These are phyloP conservation scores for Lepus timidus DNA, from an alignment of 2,113 vertebrate genomes.

Conservation along the genomic window DNA sequence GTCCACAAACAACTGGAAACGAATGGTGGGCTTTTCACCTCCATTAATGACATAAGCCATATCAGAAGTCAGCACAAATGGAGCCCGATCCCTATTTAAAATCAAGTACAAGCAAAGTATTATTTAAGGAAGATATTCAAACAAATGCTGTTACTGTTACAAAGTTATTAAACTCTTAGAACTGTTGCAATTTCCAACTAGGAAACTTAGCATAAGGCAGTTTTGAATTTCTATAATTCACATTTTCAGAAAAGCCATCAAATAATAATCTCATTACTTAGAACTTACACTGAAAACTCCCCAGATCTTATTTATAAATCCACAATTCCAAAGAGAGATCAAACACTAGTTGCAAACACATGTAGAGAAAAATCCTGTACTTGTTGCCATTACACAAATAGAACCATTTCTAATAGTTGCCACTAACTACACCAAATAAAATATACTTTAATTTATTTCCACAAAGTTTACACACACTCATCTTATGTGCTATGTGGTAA, in stretches of 20 bases:
- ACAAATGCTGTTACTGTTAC: not conserved
- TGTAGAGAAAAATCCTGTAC: conserved; percentile 7
- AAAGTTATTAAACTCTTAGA: conserved; percentile 28
- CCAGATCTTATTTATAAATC: conserved; percentile 49
- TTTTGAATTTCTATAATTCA: conserved; percentile 41
- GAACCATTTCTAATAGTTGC: conserved; percentile 45
- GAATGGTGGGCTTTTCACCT: conserved; percentile 97
- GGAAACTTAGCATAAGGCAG: not conserved
- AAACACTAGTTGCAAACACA: conserved; percentile 20
- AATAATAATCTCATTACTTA: conserved; percentile 48
- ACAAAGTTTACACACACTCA: not conserved
- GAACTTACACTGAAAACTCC: conserved; percentile 40
- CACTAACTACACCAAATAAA: conserved; percentile 42
- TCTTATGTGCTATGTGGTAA: conserved; percentile 10
- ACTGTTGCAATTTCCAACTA: conserved; percentile 13
- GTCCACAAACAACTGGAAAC: conserved; percentile 98
- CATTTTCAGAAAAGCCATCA: conserved; percentile 61
- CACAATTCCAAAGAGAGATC: conserved; percentile 30
- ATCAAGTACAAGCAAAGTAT: conserved; percentile 27
- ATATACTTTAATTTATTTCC: conserved; percentile 51
- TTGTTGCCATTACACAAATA: conserved; percentile 26
- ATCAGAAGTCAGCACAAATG: conserved; percentile 98
- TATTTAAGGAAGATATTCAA: conserved; percentile 56
- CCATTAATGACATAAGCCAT: conserved; percentile 99
- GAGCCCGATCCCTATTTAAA: conserved; percentile 94